These are phyloP conservation scores for Andrena bicolor DNA, from an alignment of 2,888 invertebrate genomes.

Conservation along the genomic window DNA sequence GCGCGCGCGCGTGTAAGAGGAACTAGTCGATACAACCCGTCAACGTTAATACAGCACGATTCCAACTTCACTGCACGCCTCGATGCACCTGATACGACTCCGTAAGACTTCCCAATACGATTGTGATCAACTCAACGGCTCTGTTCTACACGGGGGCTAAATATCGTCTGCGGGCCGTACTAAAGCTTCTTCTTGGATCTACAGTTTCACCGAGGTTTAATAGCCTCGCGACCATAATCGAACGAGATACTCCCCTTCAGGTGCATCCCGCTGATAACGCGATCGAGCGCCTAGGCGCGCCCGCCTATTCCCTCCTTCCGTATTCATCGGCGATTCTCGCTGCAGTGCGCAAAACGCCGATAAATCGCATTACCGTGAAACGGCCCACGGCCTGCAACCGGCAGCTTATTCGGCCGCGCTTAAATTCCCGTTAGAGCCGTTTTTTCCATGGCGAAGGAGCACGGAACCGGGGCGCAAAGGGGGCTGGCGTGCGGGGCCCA, in stretches of 20 bases:
- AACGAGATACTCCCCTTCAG: background rate
- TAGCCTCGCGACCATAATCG: slow-evolving; percentile 28
- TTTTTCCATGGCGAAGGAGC: slow-evolving; percentile 38
- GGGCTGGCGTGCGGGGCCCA: background rate
- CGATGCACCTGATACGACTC: too few relatives aligned
- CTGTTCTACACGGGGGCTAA: too few relatives aligned
- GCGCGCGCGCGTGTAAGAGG: too few relatives aligned
- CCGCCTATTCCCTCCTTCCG: slow-evolving; percentile 28
- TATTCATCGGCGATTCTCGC: slow-evolving; percentile 69
- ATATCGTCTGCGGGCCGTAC: too few relatives aligned
- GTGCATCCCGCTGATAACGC: background rate
- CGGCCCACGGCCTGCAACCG: slow-evolving; percentile 38
- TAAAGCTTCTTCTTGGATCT: too few relatives aligned
- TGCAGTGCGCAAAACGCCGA: slow-evolving; percentile 67
- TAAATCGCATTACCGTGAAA: slow-evolving; percentile 74
- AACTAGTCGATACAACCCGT: too few relatives aligned
- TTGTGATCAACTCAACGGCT: too few relatives aligned
- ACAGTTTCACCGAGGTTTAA: background rate
- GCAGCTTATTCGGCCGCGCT: slow-evolving; percentile 69
- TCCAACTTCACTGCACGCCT: too few relatives aligned
- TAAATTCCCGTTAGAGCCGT: slow-evolving; percentile 71
- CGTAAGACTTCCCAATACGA: too few relatives aligned
- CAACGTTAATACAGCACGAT: too few relatives aligned
- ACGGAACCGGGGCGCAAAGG: background rate
- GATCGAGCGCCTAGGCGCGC: background rate